Conservation (phyloP, 2,888 invertebrate genomes). For the Bursaphelenchus okinawaensis region DNA sequence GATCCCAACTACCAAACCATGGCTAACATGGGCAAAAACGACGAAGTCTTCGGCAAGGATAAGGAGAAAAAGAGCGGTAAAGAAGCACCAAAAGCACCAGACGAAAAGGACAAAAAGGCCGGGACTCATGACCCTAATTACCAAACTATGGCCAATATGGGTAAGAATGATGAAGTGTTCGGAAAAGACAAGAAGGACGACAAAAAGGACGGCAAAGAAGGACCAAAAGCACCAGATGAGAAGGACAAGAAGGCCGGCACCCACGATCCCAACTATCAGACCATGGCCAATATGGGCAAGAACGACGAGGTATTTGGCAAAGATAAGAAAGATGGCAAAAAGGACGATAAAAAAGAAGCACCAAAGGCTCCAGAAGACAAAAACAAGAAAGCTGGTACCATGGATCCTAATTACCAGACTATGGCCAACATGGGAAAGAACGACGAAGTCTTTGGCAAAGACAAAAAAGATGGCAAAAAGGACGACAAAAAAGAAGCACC, state of each 20-base stretch:
- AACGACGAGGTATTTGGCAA: constrained; percentile 14
- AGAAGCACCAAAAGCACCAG: constrained; percentile 5
- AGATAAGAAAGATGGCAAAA: constrained; percentile 13
- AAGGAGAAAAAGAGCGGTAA: constrained; percentile 7
- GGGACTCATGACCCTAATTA: constrained; percentile 18
- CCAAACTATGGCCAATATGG: constrained; percentile 14
- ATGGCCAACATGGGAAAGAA: constrained; percentile 5
- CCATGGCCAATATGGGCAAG: constrained; percentile 5
- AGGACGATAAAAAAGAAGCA: neutral
- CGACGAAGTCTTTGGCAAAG: constrained; percentile 7
- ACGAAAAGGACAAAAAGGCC: constrained; percentile 10
- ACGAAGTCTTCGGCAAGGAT: constrained; percentile 16
- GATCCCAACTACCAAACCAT: constrained; percentile 24
- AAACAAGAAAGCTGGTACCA: constrained; percentile 12
- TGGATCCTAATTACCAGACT: constrained; percentile 22
- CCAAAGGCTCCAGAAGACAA: constrained; percentile 9
- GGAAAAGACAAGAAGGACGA: constrained; percentile 17
- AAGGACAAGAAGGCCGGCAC: neutral
- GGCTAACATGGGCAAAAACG: constrained; percentile 9
- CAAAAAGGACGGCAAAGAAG: neutral
- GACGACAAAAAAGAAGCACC: neutral
- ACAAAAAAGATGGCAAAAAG: constrained; percentile 5
- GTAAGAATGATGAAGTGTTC: constrained; percentile 13
- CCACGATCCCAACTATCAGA: constrained; percentile 13
- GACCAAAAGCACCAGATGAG: neutral